phyloP scores from a whole-genome alignment of 2,888 invertebrate genomes.

The Nowickia ferox region DNA sequence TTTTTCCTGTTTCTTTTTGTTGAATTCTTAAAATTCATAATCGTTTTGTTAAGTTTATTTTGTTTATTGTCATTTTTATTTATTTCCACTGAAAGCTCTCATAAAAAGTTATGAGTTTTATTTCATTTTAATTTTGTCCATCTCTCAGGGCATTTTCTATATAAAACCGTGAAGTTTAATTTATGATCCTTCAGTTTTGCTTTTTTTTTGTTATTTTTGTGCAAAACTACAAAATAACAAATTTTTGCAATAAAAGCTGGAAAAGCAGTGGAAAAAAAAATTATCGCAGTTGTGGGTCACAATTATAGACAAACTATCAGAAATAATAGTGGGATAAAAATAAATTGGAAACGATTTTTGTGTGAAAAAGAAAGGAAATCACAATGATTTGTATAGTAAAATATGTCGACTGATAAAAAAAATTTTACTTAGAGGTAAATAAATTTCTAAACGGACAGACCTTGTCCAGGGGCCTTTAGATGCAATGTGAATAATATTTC shows the following conservation, averaged over 20 bases:
- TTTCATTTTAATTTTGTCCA: background rate
- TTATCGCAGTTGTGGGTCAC: background rate
- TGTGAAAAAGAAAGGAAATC: background rate
- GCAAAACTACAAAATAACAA: background rate
- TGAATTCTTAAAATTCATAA: background rate
- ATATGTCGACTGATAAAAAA: background rate
- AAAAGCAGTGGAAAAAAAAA: background rate
- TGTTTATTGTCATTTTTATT: constrained; percentile 29
- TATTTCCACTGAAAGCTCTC: background rate
- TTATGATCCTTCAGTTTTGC: constrained; percentile 26
- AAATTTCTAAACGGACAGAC: background rate
- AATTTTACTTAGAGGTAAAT: background rate
- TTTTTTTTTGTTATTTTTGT: background rate
- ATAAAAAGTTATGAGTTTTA: background rate
- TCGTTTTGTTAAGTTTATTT: background rate
- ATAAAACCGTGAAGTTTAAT: constrained; percentile 8
- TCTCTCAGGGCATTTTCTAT: constrained; percentile 6
- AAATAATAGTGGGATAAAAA: background rate
- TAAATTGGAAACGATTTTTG: background rate
- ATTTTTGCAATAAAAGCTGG: background rate
- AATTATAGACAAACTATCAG: background rate
- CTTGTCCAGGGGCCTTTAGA: too few relatives aligned
- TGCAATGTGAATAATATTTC: too few relatives aligned
- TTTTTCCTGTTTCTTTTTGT: background rate
- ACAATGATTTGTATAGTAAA: background rate